phyloP scores from a whole-genome alignment of 2,888 invertebrate genomes.

The Drosophila lutescens region DNA sequence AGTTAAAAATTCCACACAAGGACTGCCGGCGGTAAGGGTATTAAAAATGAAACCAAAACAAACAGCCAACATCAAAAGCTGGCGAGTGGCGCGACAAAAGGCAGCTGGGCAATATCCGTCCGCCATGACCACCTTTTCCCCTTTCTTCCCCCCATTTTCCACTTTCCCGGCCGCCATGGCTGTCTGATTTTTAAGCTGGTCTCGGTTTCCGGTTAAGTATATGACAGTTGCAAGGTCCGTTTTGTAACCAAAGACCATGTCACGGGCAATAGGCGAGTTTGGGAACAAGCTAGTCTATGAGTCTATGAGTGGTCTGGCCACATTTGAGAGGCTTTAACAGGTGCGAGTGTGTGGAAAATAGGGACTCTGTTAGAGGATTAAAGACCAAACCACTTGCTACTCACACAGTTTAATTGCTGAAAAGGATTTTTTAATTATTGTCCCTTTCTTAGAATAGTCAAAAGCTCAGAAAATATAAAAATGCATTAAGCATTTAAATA shows the following conservation, averaged over 20 bases:
- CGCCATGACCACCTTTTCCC: slow-evolving; percentile 1
- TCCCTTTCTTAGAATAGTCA: too few relatives aligned
- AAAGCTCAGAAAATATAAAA: too few relatives aligned
- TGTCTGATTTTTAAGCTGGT: slow-evolving; percentile 58
- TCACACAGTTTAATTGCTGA: not conserved
- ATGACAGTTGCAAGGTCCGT: slow-evolving; percentile 54
- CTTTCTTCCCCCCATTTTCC: not conserved
- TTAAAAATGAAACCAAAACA: slow-evolving; percentile 76
- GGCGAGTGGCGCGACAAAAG: slow-evolving; percentile 50
- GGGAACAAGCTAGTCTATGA: not conserved
- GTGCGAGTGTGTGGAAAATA: not conserved
- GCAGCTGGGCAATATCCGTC: slow-evolving; percentile 65
- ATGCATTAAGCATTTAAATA: too few relatives aligned
- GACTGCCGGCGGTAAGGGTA: slow-evolving; percentile 45
- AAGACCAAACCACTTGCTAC: not conserved
- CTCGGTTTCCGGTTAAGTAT: slow-evolving; percentile 50
- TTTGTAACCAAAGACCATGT: slow-evolving; percentile 38
- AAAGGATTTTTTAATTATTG: not conserved
- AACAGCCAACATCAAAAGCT: slow-evolving; percentile 75
- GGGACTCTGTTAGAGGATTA: not conserved
- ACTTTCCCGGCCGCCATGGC: slow-evolving; percentile 22
- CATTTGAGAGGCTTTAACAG: not conserved
- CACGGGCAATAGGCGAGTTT: slow-evolving; percentile 21
- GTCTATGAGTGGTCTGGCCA: slow-evolving; percentile 31
- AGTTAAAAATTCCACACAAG: slow-evolving; percentile 51